A percentile compares a stretch with the other conserved stretches of the same genome.
Conservation (phyloP, 2,888 invertebrate genomes). For the Agonum fuliginosum region DNA sequence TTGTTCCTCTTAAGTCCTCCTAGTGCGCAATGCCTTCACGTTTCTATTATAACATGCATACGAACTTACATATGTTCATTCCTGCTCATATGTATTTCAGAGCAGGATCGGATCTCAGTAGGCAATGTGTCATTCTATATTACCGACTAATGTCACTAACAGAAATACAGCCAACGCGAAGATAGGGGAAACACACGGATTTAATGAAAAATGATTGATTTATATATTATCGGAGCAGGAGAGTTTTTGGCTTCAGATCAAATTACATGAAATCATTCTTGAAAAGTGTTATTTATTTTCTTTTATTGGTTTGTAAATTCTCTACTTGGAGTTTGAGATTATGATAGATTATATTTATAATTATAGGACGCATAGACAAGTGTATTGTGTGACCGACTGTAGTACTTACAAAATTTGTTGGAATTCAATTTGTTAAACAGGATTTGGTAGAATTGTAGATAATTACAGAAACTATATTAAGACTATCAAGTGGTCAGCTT, state of each 20-base stretch:
- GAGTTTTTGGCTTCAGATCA: not conserved
- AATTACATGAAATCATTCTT: not conserved
- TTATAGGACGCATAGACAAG: no score
- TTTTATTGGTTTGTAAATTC: not conserved
- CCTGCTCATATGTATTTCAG: conserved; percentile 22
- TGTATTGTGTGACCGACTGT: no score
- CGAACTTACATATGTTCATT: conserved; percentile 21
- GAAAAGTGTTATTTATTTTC: not conserved
- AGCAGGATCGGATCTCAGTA: not conserved
- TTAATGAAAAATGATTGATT: conserved; percentile 27
- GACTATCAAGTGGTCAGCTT: no score
- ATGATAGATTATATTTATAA: not conserved
- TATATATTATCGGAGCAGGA: not conserved
- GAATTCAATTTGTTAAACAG: no score
- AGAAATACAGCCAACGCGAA: conserved; percentile 22
- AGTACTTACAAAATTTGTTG: no score
- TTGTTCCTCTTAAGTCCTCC: no score
- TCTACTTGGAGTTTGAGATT: not conserved
- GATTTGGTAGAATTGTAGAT: no score
- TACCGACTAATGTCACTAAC: conserved; percentile 48
- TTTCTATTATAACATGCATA: conserved; percentile 17
- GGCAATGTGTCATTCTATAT: conserved; percentile 45
- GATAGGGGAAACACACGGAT: not conserved
- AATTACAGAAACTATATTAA: no score
- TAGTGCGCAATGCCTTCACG: conserved; percentile 18